Base-by-base conservation (phyloP, 2,888 invertebrate species). In the Rhyacophila evoluta region DNA sequence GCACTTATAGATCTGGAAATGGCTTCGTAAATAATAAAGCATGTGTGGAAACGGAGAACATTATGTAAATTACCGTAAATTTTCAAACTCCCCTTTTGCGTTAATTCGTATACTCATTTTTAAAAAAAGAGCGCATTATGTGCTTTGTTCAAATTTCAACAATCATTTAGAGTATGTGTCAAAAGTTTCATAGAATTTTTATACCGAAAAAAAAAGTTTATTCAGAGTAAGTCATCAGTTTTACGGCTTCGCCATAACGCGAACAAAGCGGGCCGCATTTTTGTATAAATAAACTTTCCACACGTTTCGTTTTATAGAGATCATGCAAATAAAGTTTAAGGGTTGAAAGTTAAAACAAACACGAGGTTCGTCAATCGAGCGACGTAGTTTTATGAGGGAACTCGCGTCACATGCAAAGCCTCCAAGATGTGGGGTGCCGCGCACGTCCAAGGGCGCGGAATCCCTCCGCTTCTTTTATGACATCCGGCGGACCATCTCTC, bases 311-410 rank as follows among this genome's bases (percentile, higher is more conserved):
- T 78, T 78, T 73, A 74, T 73, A 41, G 74, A 68, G 73, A 78
- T 78, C 78, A 74, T 41, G 70, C 69, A 74, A 78, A 78, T 78
- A 78, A 78, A 78, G 78, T 78, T 78, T 78, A 78, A 74, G 78
- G 74, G 69, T 38, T 39, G 74, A 39, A 78, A 78, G 69, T 73
- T 78, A 77, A 76, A 77, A 72, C 77, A 73, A 36, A 38, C 36
- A 29, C 11, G 29, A 72, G 77, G 67, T 71, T 76, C 71, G 41
- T 71, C 41, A 76, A 41, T 41, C 39, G 38, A 41, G 71, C 29
- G 71, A 71, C 69, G 19, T 37, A 69, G 71, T 71, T 76, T 76
- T 76, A 76, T 76, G 76, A 39, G 37, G 39, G n/a, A 71, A 33
- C 67, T 71, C 71, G 71, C 71, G 76, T 55, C 71, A 71, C 71